Percentiles rank a stretch among this genome's conserved stretches.
Evolutionary conservation across 1,140 invertebrate genomes (phyloP).

Genomic region (Nasonia vitripennis): DNA sequence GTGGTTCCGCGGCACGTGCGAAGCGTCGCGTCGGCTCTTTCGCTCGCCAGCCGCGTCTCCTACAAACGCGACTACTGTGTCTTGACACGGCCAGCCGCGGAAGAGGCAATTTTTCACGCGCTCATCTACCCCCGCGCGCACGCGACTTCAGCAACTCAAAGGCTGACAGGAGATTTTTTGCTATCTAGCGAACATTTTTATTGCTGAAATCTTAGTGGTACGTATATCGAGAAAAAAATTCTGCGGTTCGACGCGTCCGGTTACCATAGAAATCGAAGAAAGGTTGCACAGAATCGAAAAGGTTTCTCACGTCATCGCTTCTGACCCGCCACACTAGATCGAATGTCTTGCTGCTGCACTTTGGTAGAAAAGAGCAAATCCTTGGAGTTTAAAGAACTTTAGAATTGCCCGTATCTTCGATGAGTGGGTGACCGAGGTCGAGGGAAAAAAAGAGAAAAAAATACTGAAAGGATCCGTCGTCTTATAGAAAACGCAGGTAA

Average conservation of each 20-base stretch:
- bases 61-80: not conserved
- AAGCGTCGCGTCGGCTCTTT: constrained; percentile 3
- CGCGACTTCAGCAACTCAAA: not conserved
- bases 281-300: not conserved
- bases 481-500: constrained; percentile 47
- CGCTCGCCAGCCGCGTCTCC: not conserved
- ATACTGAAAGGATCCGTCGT: constrained; percentile 63
- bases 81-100: constrained; percentile 6
- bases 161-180: not conserved
- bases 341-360: not conserved
- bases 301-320: constrained; percentile 42
- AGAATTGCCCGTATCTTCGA: constrained; percentile 40
- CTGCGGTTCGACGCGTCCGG: not conserved
- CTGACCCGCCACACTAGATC: constrained; percentile 4
- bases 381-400: constrained; percentile 29
- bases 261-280: not conserved
- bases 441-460: constrained; percentile 61
- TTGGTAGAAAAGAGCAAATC: constrained; percentile 2
- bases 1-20: not conserved
- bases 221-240: not conserved
- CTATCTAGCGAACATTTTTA: not conserved
- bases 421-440: constrained; percentile 36
- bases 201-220: not conserved
- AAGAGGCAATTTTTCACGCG: constrained; percentile 46
- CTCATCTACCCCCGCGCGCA: not conserved